A percentile compares a stretch with the other conserved stretches of the same genome.
Evolutionary conservation across 1,140 invertebrate species (phyloP).

Genomic region (Sycobia sp.): DNA sequence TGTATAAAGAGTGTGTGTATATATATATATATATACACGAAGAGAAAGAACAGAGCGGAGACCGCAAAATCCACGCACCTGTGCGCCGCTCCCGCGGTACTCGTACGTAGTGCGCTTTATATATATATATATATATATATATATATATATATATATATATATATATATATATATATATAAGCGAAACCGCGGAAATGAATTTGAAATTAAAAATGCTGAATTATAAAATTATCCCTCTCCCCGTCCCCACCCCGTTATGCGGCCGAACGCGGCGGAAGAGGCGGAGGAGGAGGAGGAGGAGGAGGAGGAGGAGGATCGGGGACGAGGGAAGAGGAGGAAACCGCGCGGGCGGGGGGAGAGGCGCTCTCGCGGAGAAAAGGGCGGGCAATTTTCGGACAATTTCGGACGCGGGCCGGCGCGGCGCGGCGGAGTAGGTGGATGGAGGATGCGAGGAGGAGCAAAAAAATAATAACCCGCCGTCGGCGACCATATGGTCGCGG

Average conservation of each 20-base stretch:
- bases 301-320: neutral
- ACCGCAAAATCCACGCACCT: too few relatives aligned
- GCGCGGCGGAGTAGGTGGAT: too few relatives aligned
- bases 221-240: constrained; percentile 49
- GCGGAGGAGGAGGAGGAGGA: neutral
- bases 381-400: constrained; percentile 54
- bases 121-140: too few relatives aligned
- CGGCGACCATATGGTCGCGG: constrained; percentile 59
- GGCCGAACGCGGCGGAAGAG: neutral
- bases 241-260: neutral
- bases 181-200: constrained; percentile 54
- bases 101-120: too few relatives aligned
- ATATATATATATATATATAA: too few relatives aligned
- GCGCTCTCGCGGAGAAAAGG: constrained; percentile 3
- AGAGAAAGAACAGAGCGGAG: too few relatives aligned
- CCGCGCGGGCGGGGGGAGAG: neutral
- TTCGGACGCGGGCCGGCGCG: constrained; percentile 41
- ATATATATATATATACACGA: too few relatives aligned
- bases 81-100: too few relatives aligned
- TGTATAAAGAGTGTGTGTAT: too few relatives aligned
- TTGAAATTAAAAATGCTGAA: constrained; percentile 58
- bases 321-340: neutral
- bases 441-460: too few relatives aligned
- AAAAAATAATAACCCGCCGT: constrained; percentile 55
- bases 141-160: too few relatives aligned